Conservation (phyloP, 1,140 invertebrate genomes). For the Caenorhabditis elegans region DNA sequence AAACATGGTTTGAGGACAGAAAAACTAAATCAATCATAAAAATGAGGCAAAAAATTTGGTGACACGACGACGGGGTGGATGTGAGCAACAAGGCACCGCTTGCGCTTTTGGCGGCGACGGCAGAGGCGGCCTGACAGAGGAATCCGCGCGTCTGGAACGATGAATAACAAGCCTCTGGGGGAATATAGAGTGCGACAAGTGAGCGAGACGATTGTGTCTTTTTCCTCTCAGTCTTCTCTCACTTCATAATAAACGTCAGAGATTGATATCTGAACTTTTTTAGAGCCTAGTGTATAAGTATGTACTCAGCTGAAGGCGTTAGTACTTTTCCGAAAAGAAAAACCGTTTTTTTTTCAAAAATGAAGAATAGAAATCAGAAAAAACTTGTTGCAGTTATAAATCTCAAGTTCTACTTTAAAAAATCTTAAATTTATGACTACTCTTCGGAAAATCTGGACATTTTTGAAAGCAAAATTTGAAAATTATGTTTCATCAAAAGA, state of each 20-base stretch:
- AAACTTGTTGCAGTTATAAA: too few relatives aligned
- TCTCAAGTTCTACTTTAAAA: too few relatives aligned
- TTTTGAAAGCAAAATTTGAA: too few relatives aligned
- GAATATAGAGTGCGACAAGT: constrained; percentile 25
- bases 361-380: too few relatives aligned
- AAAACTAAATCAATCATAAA: constrained; percentile 32
- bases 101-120: constrained; percentile 25
- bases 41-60: not conserved
- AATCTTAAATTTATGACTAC: too few relatives aligned
- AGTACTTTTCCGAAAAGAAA: not conserved
- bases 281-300: not conserved
- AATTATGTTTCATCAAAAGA: too few relatives aligned
- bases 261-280: constrained; percentile 33
- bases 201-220: constrained; percentile 8
- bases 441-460: too few relatives aligned
- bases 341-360: too few relatives aligned
- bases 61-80: not conserved
- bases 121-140: constrained; percentile 14
- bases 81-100: not conserved
- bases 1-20: constrained; percentile 23
- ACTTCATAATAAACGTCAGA: constrained; percentile 32
- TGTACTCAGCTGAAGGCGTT: not conserved
- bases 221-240: constrained; percentile 18
- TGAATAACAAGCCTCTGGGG: constrained; percentile 23
- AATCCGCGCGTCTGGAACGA: constrained; percentile 27